Conservation (phyloP, 92 coral and sea anemone genomes). For the Nematostella vectensis region DNA sequence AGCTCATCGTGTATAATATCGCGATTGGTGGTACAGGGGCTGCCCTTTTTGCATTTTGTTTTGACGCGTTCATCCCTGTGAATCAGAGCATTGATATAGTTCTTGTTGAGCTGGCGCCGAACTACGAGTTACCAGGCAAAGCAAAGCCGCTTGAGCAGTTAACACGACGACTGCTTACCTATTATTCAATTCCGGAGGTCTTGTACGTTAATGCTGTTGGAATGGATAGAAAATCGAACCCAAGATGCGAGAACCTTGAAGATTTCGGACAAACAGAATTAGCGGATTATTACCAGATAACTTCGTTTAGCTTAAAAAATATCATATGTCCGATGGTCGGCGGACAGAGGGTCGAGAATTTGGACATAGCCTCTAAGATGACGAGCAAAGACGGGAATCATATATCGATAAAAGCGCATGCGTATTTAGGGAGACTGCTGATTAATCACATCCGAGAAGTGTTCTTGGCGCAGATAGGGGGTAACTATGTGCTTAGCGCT, state of each 20-base stretch:
- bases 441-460: background rate
- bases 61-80: conserved; percentile 36
- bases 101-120: conserved; percentile 44
- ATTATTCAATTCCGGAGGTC: conserved; percentile 46
- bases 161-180: conserved; percentile 29
- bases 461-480: background rate
- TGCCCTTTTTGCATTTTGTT: conserved; percentile 49
- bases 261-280: conserved; percentile 49
- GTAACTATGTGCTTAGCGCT: no score
- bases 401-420: background rate
- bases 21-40: conserved; percentile 68
- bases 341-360: background rate
- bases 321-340: conserved; percentile 23
- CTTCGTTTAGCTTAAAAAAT: conserved; percentile 53
- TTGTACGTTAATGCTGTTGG: conserved; percentile 42
- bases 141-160: conserved; percentile 61
- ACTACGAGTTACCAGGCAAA: conserved; percentile 23
- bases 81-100: conserved; percentile 33
- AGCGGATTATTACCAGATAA: conserved; percentile 31
- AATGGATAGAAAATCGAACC: conserved; percentile 15
- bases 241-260: conserved; percentile 40
- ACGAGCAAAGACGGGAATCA: background rate
- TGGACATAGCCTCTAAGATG: background rate
- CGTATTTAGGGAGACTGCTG: background rate
- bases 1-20: conserved; percentile 14